Evolutionary conservation across 2,113 vertebrate genomes (phyloP).

Genomic region (Sinocyclocheilus maitianheensis): DNA sequence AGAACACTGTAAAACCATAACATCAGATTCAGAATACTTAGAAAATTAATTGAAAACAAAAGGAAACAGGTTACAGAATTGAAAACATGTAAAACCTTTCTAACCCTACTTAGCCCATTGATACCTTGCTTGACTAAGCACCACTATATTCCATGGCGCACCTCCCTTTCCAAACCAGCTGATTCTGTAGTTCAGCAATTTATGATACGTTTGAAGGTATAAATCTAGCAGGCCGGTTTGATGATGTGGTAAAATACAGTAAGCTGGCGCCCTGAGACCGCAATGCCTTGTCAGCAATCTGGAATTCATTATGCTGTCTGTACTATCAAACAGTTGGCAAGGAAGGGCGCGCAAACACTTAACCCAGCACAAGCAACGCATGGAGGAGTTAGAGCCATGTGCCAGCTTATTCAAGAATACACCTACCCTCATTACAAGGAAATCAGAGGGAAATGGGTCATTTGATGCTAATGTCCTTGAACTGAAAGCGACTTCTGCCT

Average conservation of each 20-base stretch:
- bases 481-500: background rate
- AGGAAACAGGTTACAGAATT: slow-evolving; percentile 17
- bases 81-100: slow-evolving; percentile 25
- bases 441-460: background rate
- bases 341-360: slow-evolving; percentile 76
- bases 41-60: slow-evolving; percentile 56
- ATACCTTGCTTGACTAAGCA: slow-evolving; percentile 12
- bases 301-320: slow-evolving; percentile 85
- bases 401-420: slow-evolving; percentile 81
- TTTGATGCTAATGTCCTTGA: background rate
- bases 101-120: background rate
- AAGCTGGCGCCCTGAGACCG: slow-evolving; percentile 53
- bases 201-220: slow-evolving; percentile 63
- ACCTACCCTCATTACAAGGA: background rate
- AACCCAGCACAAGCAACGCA: slow-evolving; percentile 63
- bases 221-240: slow-evolving; percentile 65
- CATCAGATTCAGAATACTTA: slow-evolving; percentile 19
- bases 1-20: slow-evolving; percentile 7
- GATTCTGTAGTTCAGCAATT: slow-evolving; percentile 56
- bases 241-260: slow-evolving; percentile 61
- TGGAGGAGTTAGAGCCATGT: slow-evolving; percentile 68
- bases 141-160: slow-evolving; percentile 20
- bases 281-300: slow-evolving; percentile 79
- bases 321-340: slow-evolving; percentile 80
- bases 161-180: slow-evolving; percentile 51